Evolutionary conservation across 1,140 invertebrate species (phyloP), one percentile per base, ranked within the genome.

Genomic region (Calosoma granatense): DNA sequence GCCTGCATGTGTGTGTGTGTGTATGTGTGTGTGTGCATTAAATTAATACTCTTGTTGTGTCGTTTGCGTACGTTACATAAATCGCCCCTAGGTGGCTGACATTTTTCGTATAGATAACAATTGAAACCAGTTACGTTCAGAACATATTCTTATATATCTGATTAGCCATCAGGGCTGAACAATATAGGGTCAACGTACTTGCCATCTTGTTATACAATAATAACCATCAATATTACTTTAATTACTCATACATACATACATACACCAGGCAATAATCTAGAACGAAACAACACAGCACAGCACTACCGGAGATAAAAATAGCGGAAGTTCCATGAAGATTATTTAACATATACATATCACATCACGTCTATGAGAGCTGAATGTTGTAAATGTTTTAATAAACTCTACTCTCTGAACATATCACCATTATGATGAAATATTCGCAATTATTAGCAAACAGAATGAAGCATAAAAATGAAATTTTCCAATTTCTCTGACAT

Each of bases 111-210:
- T 12, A 47, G 41, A 47, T 47, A 47, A 47, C 41, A 47, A 47
- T 47, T 47, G 41, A 47, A 47, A 47, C 41, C 41, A 47, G 41
- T 47, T 47, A 47, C 9, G 41, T 47, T 11, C 41, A 17, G 17
- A 47, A 47, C 15, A 47, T 47, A 47, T 47, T 47, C 41, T 47
- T 47, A 47, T 47, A 12, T 47, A 47, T 47, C 41, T 47, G 41
- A 47, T 47, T 47, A 47, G 41, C 41, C 41, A 47, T 17, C 17
- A 47, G 41, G 41, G 41, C 17, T 36, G 6, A 36, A 47, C n/a
- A 17, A 47, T 11, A 47, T 17, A 47, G 41, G 41, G 9, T 47
- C 41, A 47, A 11, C 17, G 41, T 47, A 47, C 41, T 17, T 12
- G 15, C n/a, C 41, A 47, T 47, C 41, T 47, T 17, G 41, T 47